A percentile compares a stretch with the other conserved stretches of the same genome.
phyloP scores from a whole-genome alignment of 2,797 vertebrate genomes.

The Rhyacichthys aspro region DNA sequence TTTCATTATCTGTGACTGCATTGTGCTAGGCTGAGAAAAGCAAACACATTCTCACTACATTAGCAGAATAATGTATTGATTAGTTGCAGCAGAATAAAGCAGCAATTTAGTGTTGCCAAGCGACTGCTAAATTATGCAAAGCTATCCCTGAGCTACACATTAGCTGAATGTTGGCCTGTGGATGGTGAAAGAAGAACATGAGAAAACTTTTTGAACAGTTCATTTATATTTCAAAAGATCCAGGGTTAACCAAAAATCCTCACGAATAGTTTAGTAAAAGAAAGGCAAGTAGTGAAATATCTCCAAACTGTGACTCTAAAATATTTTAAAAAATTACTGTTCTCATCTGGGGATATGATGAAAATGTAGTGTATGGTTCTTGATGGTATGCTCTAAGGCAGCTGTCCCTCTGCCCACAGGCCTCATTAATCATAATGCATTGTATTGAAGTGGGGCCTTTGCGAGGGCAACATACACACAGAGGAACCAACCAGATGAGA shows the following conservation, averaged over 20 bases:
- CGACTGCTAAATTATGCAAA: slow-evolving; percentile 77
- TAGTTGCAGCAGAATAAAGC: slow-evolving; percentile 63
- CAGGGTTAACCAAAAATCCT: too few relatives aligned
- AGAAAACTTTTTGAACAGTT: too few relatives aligned
- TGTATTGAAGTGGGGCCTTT: slow-evolving; percentile 65
- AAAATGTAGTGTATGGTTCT: slow-evolving; percentile 51
- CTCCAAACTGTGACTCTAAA: not conserved
- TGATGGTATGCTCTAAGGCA: slow-evolving; percentile 55
- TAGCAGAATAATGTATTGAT: slow-evolving; percentile 73
- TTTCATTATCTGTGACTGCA: slow-evolving; percentile 2
- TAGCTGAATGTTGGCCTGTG: slow-evolving; percentile 16
- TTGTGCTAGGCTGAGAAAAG: slow-evolving; percentile 30
- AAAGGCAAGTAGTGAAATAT: not conserved
- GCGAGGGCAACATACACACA: slow-evolving; percentile 45
- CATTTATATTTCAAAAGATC: too few relatives aligned
- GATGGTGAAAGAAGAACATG: not conserved
- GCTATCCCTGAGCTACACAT: slow-evolving; percentile 46
- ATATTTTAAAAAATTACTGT: slow-evolving; percentile 13
- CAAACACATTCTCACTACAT: slow-evolving; percentile 48
- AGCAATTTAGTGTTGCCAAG: slow-evolving; percentile 72
- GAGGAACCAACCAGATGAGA: slow-evolving; percentile 40
- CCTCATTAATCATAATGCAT: slow-evolving; percentile 77
- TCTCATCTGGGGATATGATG: slow-evolving; percentile 34
- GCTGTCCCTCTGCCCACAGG: slow-evolving; percentile 59
- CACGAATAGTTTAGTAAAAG: too few relatives aligned